phyloP scores from a whole-genome alignment of 2,888 invertebrate species.

The Adelognathus sp. region DNA sequence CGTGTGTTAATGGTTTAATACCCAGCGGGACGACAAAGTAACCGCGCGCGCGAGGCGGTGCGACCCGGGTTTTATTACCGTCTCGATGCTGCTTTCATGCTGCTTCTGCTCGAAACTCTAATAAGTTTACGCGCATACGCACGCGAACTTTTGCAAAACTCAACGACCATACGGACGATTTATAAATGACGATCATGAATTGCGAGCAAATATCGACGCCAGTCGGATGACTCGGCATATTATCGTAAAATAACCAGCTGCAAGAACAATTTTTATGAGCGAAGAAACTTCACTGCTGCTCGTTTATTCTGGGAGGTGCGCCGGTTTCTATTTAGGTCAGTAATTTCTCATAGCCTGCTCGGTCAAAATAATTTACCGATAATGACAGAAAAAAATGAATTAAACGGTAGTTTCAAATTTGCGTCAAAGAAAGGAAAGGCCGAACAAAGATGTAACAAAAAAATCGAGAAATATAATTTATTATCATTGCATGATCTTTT shows the following conservation, averaged over 20 bases:
- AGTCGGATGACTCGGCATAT: conserved; percentile 26
- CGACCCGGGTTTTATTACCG: neutral
- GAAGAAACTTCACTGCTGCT: neutral
- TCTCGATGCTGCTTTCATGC: neutral
- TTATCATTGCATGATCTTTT: too few species aligned
- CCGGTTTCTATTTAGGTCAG: too few species aligned
- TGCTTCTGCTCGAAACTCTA: conserved; percentile 5
- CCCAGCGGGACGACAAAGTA: conserved; percentile 61
- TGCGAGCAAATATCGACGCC: conserved; percentile 41
- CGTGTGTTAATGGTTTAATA: conserved; percentile 61
- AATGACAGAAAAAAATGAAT: too few species aligned
- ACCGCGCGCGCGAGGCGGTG: conserved; percentile 54
- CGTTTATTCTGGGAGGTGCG: neutral
- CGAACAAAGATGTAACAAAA: too few species aligned
- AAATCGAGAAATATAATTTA: too few species aligned
- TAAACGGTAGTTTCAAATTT: too few species aligned
- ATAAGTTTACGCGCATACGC: neutral
- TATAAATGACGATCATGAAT: conserved; percentile 49
- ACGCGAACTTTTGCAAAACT: neutral
- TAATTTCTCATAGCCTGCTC: too few species aligned
- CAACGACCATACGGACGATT: conserved; percentile 1
- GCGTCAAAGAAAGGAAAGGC: too few species aligned
- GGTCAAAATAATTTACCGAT: too few species aligned
- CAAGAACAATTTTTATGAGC: neutral
- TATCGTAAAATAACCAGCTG: conserved; percentile 32